Evolutionary conservation across 2,888 invertebrate genomes (phyloP), one percentile per base, ranked within the genome.

Genomic region (Metellina segmentata): DNA sequence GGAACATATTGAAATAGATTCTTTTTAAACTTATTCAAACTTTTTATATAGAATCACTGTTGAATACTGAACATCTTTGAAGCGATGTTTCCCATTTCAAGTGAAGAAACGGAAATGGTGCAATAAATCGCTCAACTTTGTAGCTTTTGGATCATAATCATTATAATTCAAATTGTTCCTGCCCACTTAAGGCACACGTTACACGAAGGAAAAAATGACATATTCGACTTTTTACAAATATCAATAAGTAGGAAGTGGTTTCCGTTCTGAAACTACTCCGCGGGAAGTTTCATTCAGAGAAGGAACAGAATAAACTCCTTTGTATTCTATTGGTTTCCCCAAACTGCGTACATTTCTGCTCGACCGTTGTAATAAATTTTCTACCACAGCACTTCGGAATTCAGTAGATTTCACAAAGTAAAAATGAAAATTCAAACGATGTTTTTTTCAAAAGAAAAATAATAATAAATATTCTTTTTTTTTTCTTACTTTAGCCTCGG

Each of bases 391-490:
- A 74, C 81, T 90, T 90, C 61, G 81, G 90, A 90, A 90, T 90
- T 85, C 74, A 86, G 90, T 86, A 81, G 81, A 90, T 90, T 90
- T 86, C 85, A 69, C 75, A 81, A 79, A 81, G 77, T 49, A 90
- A 85, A 90, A 90, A 90, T 85, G 89, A 85, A 90, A 90, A 90
- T 90, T 90, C 89, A 90, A 89, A 85, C 89, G 77, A 81, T 90
- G 89, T 90, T 85, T 89, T 85, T 81, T 74, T 81, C 88, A 34
- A 81, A 52, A 61, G 61, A 61, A 61, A 61, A 61, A 61, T 61
- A 61, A 34, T 34, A 34, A 61, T 61, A 61, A 61, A 61, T 61
- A 61, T 81, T 88, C 69, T 61, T 85, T 19, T 69, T 74, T 85
- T 75, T 72, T 82, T 78, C 83, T 79, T 9, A 9, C 61, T 61